These are phyloP conservation scores for Pachyuromys duprasi DNA, from an alignment of 2,797 vertebrate species.

Conservation along the genomic window DNA sequence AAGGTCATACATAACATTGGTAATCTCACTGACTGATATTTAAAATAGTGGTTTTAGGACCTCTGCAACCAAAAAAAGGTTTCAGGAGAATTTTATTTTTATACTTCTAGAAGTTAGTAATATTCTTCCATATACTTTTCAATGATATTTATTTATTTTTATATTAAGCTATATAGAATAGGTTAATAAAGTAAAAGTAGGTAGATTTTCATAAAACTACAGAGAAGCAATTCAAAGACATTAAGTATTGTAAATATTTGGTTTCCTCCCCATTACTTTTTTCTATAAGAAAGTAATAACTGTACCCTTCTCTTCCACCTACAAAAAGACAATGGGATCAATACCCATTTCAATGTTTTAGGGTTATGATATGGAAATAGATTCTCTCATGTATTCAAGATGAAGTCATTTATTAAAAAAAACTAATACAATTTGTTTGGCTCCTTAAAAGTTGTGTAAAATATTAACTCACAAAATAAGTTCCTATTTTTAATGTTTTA, in stretches of 20 bases:
- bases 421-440: neutral
- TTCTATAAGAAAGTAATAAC: neutral
- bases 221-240: neutral
- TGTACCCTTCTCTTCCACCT: neutral
- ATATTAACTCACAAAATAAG: slow-evolving; percentile 56
- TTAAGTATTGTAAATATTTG: slow-evolving; percentile 32
- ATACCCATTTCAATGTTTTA: neutral
- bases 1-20: neutral
- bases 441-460: slow-evolving; percentile 21
- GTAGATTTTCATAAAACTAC: neutral
- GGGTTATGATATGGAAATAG: neutral
- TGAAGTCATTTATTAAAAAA: neutral
- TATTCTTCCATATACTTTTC: neutral
- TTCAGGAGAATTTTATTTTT: neutral
- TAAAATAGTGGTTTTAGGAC: neutral
- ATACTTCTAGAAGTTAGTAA: neutral
- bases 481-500: slow-evolving; percentile 64
- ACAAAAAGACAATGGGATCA: neutral
- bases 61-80: neutral
- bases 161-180: neutral
- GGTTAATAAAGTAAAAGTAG: neutral
- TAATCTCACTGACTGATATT: slow-evolving; percentile 6
- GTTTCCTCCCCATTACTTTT: neutral
- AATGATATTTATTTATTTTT: neutral
- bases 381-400: neutral